Evolutionary conservation across 2,888 invertebrate genomes (phyloP).

Genomic region (Caenorhabditis sp.): DNA sequence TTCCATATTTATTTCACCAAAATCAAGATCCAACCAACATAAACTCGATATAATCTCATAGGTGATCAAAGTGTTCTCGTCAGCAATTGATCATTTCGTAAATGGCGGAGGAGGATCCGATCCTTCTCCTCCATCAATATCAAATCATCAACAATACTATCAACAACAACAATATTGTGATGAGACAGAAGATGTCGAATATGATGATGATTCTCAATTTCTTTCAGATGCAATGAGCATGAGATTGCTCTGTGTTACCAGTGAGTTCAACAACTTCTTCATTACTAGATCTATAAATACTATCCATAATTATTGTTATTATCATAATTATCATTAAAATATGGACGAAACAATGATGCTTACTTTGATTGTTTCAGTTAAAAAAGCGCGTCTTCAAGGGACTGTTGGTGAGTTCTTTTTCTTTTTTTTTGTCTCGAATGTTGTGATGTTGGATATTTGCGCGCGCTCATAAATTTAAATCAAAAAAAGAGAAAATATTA

Average conservation of each 20-base stretch:
- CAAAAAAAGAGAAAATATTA: too few species aligned
- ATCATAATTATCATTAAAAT: background rate
- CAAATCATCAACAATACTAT: conserved; percentile 7
- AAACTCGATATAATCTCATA: background rate
- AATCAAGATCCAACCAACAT: background rate
- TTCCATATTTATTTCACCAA: too few species aligned
- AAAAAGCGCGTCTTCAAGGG: conserved; percentile 67
- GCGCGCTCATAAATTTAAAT: too few species aligned
- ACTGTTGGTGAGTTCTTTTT: conserved; percentile 55
- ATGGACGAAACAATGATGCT: conserved; percentile 40
- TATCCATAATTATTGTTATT: conserved; percentile 1
- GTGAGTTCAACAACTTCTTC: conserved; percentile 42
- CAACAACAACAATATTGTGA: background rate
- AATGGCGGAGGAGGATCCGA: conserved; percentile 23
- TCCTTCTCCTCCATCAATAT: conserved; percentile 14
- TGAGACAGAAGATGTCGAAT: background rate
- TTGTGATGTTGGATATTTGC: background rate
- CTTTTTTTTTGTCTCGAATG: conserved; percentile 10
- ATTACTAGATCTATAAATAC: background rate
- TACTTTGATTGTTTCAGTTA: conserved; percentile 68
- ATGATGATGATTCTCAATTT: conserved; percentile 9
- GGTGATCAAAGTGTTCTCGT: conserved; percentile 34
- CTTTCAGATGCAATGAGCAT: conserved; percentile 54
- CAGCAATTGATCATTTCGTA: conserved; percentile 38
- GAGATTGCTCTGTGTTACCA: conserved; percentile 64